Base-by-base conservation (phyloP, 2,888 invertebrate genomes). In the Sepioteuthis lessoniana region DNA sequence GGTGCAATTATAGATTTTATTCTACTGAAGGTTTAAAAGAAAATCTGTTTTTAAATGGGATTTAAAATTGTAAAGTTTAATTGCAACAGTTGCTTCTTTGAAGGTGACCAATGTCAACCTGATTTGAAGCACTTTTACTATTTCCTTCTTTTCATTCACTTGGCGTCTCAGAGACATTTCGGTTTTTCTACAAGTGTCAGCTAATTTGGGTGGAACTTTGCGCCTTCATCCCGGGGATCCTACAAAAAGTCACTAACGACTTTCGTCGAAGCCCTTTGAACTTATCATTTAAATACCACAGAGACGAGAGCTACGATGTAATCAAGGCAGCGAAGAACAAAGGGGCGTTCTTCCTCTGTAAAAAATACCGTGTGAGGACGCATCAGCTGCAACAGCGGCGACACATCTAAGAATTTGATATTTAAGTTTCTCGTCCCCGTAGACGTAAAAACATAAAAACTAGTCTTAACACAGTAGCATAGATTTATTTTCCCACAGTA, bases 381-480 rank as follows among this genome's bases (percentile, higher is more conserved):
- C 16, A 76, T 76, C 76, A 76, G n/a, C 76, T 76, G 76, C 76
- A 76, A n/a, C 13, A 4, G 13, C 13, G n/a, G 76, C 76, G 76
- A n/a, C 76, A 76, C 76, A 16, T 76, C n/a, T 76, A 76, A n/a
- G 76, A n/a, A 76, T 76, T 76, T 76, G 76, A 76, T 76, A 76
- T 76, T 76, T 76, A 76, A 76, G 0, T 76, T 76, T 35, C n/a
- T 16, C n/a, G 35, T n/a, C n/a, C n/a, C 13, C 76, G n/a, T 76
- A 76, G 76, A 76, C n/a, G 35, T 76, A n/a, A 76, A n/a, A 76
- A 25, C n/a, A 35, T 76, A 76, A 76, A n/a, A 76, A 76, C n/a
- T 35, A n/a, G 76, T 76, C 76, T 76, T 76, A n/a, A 35, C n/a
- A 76, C 76, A 76, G n/a, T n/a, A 76, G n/a, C 76, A n/a, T 35